Conservation (phyloP, 2,113 vertebrate species). For the Dasyprocta punctata region DNA sequence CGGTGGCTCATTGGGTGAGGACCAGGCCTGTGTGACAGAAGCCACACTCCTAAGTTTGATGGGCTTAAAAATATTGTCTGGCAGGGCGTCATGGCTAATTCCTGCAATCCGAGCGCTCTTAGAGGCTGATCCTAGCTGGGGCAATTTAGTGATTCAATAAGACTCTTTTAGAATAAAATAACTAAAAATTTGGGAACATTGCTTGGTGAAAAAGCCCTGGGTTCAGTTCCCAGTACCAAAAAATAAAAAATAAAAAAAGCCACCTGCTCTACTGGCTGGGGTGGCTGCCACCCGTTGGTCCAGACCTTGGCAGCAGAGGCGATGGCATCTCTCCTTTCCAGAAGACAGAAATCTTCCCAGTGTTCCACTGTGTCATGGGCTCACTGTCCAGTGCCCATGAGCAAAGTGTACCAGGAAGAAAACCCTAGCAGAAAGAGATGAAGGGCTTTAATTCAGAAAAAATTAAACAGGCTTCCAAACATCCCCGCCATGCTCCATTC, state of each 20-base stretch:
- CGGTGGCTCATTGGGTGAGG: fast-evolving
- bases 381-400: background rate
- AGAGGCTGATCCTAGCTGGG: background rate
- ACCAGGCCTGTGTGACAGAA: background rate
- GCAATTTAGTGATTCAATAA: background rate
- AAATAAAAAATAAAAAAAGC: background rate
- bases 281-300: background rate
- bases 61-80: background rate
- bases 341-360: background rate
- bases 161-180: background rate
- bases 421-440: background rate
- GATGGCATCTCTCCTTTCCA: background rate
- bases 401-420: background rate
- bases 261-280: background rate
- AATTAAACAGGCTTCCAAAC: constrained; percentile 34
- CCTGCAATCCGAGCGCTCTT: background rate
- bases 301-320: fast-evolving
- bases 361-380: background rate
- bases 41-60: background rate
- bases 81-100: background rate
- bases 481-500: background rate
- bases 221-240: background rate
- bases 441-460: constrained; percentile 21
- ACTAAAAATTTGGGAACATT: background rate
- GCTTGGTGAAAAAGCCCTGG: background rate